These are phyloP conservation scores for Cheiracanthium punctorium DNA, from an alignment of 2,888 invertebrate species.

Conservation along the genomic window DNA sequence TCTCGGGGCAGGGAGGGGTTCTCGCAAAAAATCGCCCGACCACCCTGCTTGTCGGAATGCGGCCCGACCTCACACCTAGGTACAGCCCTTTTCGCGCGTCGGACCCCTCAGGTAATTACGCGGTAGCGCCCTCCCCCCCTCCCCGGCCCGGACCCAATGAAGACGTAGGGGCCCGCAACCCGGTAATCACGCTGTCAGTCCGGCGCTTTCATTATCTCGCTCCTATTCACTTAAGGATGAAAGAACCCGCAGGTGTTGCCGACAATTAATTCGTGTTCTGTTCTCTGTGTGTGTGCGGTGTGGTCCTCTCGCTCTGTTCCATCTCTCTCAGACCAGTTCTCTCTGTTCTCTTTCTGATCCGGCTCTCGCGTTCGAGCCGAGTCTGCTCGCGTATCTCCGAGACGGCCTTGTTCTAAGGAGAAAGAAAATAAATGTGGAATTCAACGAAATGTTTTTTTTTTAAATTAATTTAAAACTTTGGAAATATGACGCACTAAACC, in stretches of 20 bases:
- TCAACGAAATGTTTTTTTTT: no score
- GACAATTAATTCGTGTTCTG: slow-evolving; percentile 55
- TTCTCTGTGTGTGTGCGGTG: not conserved
- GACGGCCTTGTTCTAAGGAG: no score
- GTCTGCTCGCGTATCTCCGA: no score
- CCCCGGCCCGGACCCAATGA: slow-evolving; percentile 52
- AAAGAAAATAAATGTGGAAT: no score
- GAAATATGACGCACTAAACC: no score
- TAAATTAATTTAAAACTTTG: no score
- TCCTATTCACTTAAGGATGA: slow-evolving; percentile 44
- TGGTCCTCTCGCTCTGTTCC: slow-evolving; percentile 9
- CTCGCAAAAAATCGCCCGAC: slow-evolving; percentile 34
- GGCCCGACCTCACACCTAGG: slow-evolving; percentile 68
- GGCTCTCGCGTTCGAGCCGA: no score
- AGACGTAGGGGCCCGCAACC: slow-evolving; percentile 55
- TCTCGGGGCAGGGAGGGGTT: not conserved
- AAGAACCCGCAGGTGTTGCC: slow-evolving; percentile 43
- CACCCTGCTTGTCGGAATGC: slow-evolving; percentile 66
- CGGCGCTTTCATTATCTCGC: slow-evolving; percentile 47
- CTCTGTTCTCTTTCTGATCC: no score
- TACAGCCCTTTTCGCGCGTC: slow-evolving; percentile 49
- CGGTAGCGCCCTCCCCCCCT: slow-evolving; percentile 62
- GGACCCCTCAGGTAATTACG: slow-evolving; percentile 51
- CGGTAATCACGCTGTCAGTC: slow-evolving; percentile 66
- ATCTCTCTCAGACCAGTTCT: no score